Conservation (phyloP, 2,888 invertebrate species). For the Microplitis deprimator region DNA sequence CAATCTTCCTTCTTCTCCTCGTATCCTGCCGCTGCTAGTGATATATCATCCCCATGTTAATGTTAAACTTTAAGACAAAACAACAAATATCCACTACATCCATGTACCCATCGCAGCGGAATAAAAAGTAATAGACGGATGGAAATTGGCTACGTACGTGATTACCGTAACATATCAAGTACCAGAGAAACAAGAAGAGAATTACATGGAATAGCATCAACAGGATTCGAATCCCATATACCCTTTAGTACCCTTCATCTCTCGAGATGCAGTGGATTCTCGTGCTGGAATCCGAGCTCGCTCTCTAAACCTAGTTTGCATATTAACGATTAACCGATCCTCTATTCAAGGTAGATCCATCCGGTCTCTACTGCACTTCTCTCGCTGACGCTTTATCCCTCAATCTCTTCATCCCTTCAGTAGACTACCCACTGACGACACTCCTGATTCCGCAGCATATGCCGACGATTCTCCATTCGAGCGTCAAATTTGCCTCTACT, state of each 20-base stretch:
- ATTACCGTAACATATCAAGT: not conserved
- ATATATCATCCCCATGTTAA: not conserved
- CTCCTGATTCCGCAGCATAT: conserved; percentile 56
- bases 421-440: conserved; percentile 60
- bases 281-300: conserved; percentile 35
- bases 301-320: conserved; percentile 50
- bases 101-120: not conserved
- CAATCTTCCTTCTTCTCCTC: not conserved
- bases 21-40: not conserved
- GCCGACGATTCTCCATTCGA: conserved; percentile 60
- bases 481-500: conserved; percentile 57
- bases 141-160: not conserved
- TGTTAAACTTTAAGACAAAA: not conserved
- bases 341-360: conserved; percentile 43
- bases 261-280: conserved; percentile 10
- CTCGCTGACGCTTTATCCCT: conserved; percentile 28
- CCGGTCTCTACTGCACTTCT: conserved; percentile 37
- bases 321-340: conserved; percentile 53
- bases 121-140: not conserved
- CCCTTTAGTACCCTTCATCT: conserved; percentile 30
- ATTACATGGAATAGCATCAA: not conserved
- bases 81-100: not conserved
- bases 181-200: not conserved
- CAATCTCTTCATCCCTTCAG: conserved; percentile 36
- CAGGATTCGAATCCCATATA: conserved; percentile 30